phyloP scores from a whole-genome alignment of 2,888 invertebrate genomes.

The Drosophila cognata region DNA sequence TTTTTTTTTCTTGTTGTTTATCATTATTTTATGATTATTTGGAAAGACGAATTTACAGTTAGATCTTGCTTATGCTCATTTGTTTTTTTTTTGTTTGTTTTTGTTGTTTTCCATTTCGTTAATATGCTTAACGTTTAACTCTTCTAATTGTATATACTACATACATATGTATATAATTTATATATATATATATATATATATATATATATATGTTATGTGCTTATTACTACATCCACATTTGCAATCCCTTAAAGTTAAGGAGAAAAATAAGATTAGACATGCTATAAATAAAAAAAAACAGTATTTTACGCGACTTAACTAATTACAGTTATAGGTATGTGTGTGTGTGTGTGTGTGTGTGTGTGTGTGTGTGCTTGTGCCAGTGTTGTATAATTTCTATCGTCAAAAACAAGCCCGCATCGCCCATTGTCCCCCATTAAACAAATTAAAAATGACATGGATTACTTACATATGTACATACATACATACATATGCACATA shows the following conservation, averaged over 20 bases:
- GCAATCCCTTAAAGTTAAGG: constrained; percentile 43
- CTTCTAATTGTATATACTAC: constrained; percentile 49
- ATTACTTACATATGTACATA: background rate
- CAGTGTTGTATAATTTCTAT: background rate
- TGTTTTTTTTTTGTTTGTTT: constrained; percentile 29
- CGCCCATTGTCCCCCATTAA: background rate
- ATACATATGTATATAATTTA: constrained; percentile 44
- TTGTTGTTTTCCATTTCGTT: constrained; percentile 34
- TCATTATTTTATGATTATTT: constrained; percentile 63
- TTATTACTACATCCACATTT: constrained; percentile 52
- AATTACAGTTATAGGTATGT: constrained; percentile 49
- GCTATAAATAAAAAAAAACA: constrained; percentile 53
- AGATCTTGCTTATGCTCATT: constrained; percentile 59
- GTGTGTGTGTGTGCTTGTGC: constrained; percentile 8
- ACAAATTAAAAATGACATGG: background rate
- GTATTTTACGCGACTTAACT: constrained; percentile 50
- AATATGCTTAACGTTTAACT: constrained; percentile 44
- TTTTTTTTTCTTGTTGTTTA: constrained; percentile 37
- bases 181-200: constrained; percentile 17
- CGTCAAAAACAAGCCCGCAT: constrained; percentile 5
- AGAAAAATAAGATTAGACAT: constrained; percentile 58
- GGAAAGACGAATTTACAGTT: constrained; percentile 76
- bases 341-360: constrained; percentile 8
- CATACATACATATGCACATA: background rate
- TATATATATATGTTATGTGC: constrained; percentile 29